These are phyloP conservation scores for Tethea ocularis DNA, from an alignment of 2,888 invertebrate genomes.

Conservation along the genomic window DNA sequence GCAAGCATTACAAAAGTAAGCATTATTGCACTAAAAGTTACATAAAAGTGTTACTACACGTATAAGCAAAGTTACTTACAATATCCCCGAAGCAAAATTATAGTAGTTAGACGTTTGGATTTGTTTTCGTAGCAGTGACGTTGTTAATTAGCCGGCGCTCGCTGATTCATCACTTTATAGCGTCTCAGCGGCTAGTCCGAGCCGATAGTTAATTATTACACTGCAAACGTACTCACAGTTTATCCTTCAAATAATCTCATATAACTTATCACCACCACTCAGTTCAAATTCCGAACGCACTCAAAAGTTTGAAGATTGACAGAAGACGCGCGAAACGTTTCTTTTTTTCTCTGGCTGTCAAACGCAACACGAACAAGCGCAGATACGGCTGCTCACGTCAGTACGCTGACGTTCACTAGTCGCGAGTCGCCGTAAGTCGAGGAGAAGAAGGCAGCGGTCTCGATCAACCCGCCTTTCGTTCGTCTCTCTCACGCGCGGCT, in stretches of 20 bases:
- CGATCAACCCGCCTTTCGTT: conserved; percentile 81
- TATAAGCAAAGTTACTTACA: conserved; percentile 59
- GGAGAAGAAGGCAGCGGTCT: conserved; percentile 83
- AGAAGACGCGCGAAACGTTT: conserved; percentile 78
- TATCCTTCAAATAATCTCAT: conserved; percentile 40
- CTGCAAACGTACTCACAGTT: conserved; percentile 58
- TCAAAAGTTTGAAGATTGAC: conserved; percentile 67
- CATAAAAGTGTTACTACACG: not conserved
- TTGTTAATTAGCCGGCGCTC: conserved; percentile 80
- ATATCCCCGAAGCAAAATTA: conserved; percentile 57
- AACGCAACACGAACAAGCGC: conserved; percentile 57
- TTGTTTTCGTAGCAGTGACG: conserved; percentile 78
- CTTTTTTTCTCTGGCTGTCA: conserved; percentile 66
- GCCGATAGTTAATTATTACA: conserved; percentile 66
- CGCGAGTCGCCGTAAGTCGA: conserved; percentile 80
- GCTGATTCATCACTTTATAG: conserved; percentile 82
- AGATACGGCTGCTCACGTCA: conserved; percentile 76
- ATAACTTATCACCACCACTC: conserved; percentile 47
- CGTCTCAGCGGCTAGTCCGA: conserved; percentile 74
- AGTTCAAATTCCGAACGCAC: conserved; percentile 61
- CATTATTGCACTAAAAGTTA: not conserved
- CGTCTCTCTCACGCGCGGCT: conserved; percentile 79
- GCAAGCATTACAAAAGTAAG: not conserved
- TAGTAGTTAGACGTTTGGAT: conserved; percentile 58
- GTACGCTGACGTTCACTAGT: conserved; percentile 80